Evolutionary conservation across 2,888 invertebrate species (phyloP).

Genomic region (Harmothoe impar): DNA sequence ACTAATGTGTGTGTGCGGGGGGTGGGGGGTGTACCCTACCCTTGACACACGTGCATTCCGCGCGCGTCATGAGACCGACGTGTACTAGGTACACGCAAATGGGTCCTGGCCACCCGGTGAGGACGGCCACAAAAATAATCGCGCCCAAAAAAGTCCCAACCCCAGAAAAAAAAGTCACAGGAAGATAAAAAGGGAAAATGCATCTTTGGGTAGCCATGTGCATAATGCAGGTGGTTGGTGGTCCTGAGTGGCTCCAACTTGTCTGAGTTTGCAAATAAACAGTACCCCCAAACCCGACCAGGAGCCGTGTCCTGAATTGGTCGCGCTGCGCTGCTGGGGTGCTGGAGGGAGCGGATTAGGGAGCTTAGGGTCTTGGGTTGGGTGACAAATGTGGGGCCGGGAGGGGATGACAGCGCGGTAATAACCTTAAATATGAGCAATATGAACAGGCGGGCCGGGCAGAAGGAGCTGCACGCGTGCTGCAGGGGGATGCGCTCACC

Average conservation of each 20-base stretch:
- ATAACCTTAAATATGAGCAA: conserved; percentile 1
- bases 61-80: background rate
- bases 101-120: background rate
- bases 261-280: background rate
- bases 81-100: conserved; percentile 14
- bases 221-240: background rate
- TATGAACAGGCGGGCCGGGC: background rate
- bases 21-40: background rate
- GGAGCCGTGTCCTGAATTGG: background rate
- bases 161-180: background rate
- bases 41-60: conserved; percentile 21
- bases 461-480: no score
- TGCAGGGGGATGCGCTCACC: no score
- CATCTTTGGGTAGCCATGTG: background rate
- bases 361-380: no score
- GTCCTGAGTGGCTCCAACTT: background rate
- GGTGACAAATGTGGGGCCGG: no score
- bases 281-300: background rate
- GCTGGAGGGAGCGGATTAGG: no score
- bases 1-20: no score
- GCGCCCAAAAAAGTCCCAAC: background rate
- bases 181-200: background rate
- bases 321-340: background rate
- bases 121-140: background rate
- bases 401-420: background rate